These are phyloP conservation scores for Momotus momota DNA, from an alignment of 2,797 vertebrate species.

Conservation along the genomic window DNA sequence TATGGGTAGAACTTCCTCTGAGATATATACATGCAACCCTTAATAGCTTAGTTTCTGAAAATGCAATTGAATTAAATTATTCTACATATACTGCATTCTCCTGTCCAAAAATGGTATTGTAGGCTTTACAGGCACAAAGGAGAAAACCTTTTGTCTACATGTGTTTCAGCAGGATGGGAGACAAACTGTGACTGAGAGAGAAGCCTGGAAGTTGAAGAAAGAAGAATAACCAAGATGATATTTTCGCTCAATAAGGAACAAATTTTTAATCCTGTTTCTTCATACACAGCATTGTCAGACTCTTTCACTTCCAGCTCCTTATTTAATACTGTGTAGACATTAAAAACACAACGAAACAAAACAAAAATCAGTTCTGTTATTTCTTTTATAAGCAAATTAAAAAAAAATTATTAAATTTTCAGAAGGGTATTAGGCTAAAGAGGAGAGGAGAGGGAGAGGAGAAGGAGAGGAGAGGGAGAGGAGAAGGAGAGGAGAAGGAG, in stretches of 20 bases:
- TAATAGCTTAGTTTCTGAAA: constrained; percentile 20
- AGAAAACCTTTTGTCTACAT: neutral
- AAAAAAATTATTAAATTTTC: neutral
- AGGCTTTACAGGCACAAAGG: neutral
- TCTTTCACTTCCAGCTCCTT: neutral
- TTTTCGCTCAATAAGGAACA: neutral
- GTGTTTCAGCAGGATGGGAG: neutral
- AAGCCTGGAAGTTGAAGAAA: neutral
- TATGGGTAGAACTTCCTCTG: neutral
- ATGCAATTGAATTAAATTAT: constrained; percentile 8
- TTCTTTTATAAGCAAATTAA: neutral
- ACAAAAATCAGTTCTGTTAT: neutral
- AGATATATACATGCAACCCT: constrained; percentile 9
- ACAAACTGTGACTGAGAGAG: neutral
- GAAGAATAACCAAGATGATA: neutral
- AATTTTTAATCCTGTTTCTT: neutral
- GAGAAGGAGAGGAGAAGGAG: no score
- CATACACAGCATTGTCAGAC: neutral
- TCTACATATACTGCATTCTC: neutral
- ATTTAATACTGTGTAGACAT: neutral
- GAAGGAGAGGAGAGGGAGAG: neutral
- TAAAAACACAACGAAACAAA: neutral
- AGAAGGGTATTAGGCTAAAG: neutral
- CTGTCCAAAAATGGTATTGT: neutral
- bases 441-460: no score